Base-by-base conservation (phyloP, 2,113 vertebrate genomes). In the Charina bottae region DNA sequence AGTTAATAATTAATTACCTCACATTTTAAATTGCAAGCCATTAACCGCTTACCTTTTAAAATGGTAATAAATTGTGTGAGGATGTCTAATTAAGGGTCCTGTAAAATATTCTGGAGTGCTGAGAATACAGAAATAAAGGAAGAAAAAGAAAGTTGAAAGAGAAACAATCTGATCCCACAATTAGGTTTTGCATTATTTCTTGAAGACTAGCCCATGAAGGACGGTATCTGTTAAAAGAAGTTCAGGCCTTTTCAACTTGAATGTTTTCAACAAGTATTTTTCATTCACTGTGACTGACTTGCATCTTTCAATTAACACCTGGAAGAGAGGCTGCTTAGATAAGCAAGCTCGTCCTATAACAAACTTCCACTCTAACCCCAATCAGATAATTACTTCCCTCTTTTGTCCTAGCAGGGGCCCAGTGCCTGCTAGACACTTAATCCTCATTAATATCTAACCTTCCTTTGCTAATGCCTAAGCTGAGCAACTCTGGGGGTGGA, bases 41-140 rank as follows among this genome's bases (percentile, higher is more conserved):
- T 97, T 97, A 97, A 97, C 96, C 94, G 93, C 96, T 97, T 97
- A 97, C 95, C 96, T 97, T 97, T 98, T 97, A 97, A 98, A 98
- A 97, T 93, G 96, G 96, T 96, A 96, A 96, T 97, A 98, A 97
- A 97, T 96, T 96, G 95, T 94, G 94, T 95, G 96, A 96, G 97
- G 93, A 92, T 97, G 96, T 96, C 97, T 97, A 97, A 98, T 97
- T 97, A 97, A 95, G 90, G 85, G 94, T 83, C 95, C 93, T 95
- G 94, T 97, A 96, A 97, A 97, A 97, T 91, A 94, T 95, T 97
- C 96, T 96, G 93, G 93, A 97, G 95, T 90, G 93, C 89, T 96
- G 93, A 97, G 72, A 46, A 83, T 58, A 95, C 85, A 92, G 92
- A 89, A 91, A 93, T 95, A 60, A 54, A 88, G 83, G 59, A 24